phyloP scores from a whole-genome alignment of 2,113 vertebrate genomes.

The Sorex fumeus region DNA sequence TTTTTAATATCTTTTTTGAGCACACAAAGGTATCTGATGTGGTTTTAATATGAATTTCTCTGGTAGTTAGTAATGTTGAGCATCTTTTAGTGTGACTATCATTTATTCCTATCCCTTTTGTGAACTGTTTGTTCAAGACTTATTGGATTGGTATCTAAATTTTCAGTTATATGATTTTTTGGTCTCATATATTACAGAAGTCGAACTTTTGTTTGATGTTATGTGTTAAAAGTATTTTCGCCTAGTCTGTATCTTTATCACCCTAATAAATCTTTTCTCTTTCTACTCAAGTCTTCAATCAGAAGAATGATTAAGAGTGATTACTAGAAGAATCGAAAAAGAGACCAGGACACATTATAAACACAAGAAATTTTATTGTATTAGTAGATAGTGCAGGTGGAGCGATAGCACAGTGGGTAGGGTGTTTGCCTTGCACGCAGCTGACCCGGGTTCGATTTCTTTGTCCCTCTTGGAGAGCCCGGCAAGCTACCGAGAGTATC shows the following conservation, averaged over 20 bases:
- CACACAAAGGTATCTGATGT: neutral
- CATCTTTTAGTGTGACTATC: neutral
- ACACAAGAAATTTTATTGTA: too few species aligned
- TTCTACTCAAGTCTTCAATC: neutral
- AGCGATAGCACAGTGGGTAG: too few species aligned
- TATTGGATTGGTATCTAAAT: neutral
- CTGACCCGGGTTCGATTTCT: too few species aligned
- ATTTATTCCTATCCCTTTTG: neutral
- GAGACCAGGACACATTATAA: neutral
- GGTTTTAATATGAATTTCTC: neutral
- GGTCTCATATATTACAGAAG: neutral
- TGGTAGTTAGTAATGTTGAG: neutral
- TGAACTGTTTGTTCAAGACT: neutral
- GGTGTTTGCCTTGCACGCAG: too few species aligned
- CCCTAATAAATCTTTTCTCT: neutral
- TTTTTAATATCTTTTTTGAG: neutral
- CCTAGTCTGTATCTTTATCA: neutral
- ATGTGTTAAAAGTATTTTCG: conserved; percentile 22
- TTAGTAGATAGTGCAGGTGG: too few species aligned
- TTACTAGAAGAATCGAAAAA: neutral
- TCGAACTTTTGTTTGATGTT: neutral
- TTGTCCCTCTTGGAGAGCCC: too few species aligned
- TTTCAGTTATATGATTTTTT: neutral
- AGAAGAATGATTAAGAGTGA: neutral
- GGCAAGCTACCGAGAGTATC: too few species aligned